Evolutionary conservation across 2,113 vertebrate species (phyloP), one percentile per base, ranked within the genome.

Genomic region (Rhipidura dahli): DNA sequence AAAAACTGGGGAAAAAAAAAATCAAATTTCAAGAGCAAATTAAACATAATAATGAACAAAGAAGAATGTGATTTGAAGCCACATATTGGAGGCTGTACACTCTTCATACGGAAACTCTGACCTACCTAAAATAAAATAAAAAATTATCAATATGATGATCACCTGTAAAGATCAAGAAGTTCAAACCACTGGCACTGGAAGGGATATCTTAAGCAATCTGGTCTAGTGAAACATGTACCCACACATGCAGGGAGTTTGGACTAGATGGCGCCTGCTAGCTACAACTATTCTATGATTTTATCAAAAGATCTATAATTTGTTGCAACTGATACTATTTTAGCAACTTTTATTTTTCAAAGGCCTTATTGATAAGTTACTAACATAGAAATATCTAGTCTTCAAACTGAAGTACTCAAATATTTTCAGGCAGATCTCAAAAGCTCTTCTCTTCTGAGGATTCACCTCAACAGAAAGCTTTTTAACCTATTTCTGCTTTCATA

Each of bases 1-100:
- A 80, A 99, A 99, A 89, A 99, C 99, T 99, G 95, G 2, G 9
- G 9, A 2, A 13, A n/a, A n/a, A 35, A 50, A 96, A 94, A 20
- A 17, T 5, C 1, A 17, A 93, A 53, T 71, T 83, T 89, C 49
- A 78, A 57, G 3, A 68, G 15, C 33, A 84, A 40, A 59, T 87
- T 80, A 49, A 50, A 50, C 54, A 57, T 9, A 91, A 57, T 22
- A 47, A 70, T 4, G 8, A 69, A 7, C 33, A 68, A 81, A 72
- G 49, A 79, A 57, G 37, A 78, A 64, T 9, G 40, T 33, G 20
- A 23, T 31, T 64, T 82, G 56, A 81, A 66, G 31, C 5, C 33
- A 60, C 6, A 18, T 39, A 45, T 0, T 40, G 31, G 31, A 70
- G 26, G 44, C 6, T 9, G 33, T 10, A 53, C 5, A 22, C 11